Conservation (phyloP, 2,797 vertebrate species). For the Triplophysa bombifrons region DNA sequence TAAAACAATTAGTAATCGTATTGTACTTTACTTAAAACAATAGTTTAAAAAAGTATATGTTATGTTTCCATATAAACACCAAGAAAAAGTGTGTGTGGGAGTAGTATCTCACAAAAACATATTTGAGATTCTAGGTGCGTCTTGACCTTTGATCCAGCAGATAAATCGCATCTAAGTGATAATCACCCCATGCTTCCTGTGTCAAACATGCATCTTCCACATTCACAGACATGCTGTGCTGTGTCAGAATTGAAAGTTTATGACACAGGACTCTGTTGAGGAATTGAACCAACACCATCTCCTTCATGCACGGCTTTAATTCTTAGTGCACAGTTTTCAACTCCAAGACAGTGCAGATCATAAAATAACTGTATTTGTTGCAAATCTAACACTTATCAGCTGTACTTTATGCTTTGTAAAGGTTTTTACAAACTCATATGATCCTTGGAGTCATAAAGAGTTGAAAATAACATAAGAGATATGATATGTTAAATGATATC, state of each 20-base stretch:
- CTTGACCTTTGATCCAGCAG: slow-evolving; percentile 28
- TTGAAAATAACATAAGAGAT: background rate
- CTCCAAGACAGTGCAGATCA: background rate
- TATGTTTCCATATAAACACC: background rate
- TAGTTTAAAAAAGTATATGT: no score
- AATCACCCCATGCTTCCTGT: slow-evolving; percentile 16
- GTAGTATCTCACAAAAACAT: background rate
- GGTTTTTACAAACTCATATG: background rate
- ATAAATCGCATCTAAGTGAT: slow-evolving; percentile 19
- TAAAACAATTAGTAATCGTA: background rate
- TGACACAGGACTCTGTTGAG: background rate
- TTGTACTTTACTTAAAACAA: background rate
- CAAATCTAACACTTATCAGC: background rate
- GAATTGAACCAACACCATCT: background rate
- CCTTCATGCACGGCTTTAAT: background rate
- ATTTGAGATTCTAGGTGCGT: slow-evolving; percentile 30
- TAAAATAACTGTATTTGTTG: background rate
- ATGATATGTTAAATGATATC: background rate
- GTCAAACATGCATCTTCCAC: slow-evolving; percentile 4
- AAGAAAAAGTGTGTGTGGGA: no score
- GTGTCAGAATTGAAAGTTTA: slow-evolving; percentile 14
- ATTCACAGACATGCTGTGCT: slow-evolving; percentile 11
- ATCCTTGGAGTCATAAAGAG: background rate
- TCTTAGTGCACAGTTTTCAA: background rate
- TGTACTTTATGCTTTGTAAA: background rate